Conservation (phyloP, 2,797 vertebrate species). For the Tokudaia tokunoshimensis region DNA sequence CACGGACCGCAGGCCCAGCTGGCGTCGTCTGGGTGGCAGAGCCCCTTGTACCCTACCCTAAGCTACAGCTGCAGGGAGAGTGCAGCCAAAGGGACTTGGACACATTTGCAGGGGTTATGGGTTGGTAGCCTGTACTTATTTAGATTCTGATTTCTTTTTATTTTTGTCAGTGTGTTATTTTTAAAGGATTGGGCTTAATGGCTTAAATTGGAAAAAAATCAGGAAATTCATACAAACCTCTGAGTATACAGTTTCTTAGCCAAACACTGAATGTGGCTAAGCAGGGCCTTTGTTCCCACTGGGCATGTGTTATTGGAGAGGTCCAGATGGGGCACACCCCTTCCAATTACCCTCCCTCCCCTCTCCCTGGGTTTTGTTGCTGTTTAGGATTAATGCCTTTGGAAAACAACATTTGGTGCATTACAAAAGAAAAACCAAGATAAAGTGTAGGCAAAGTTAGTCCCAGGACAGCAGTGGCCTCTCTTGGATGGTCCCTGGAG, state of each 20-base stretch:
- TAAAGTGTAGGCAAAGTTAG: not conserved
- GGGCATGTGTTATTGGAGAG: not conserved
- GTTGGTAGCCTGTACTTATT: not conserved
- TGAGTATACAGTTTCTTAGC: slow-evolving; percentile 34
- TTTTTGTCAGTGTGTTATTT: slow-evolving; percentile 51
- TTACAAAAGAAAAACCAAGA: not conserved
- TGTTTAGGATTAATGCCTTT: not conserved
- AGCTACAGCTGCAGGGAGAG: not conserved
- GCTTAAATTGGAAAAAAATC: slow-evolving; percentile 7
- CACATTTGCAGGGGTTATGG: not conserved
- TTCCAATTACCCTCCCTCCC: not conserved
- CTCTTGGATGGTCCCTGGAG: not conserved
- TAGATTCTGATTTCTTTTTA: slow-evolving; percentile 23
- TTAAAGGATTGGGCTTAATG: not conserved
- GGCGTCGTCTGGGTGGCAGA: not conserved
- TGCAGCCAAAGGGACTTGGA: not conserved
- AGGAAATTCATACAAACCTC: not conserved
- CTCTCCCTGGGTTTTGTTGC: not conserved
- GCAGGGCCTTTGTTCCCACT: accelerated
- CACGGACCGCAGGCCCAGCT: not conserved
- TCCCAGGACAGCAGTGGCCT: not conserved
- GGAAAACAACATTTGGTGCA: not conserved
- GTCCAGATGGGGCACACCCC: not conserved
- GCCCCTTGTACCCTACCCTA: too few species aligned
- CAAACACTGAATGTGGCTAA: not conserved